A percentile compares a stretch with the other conserved stretches of the same genome.
phyloP scores from a whole-genome alignment of 2,113 vertebrate genomes.

The Pterocles gutturalis region DNA sequence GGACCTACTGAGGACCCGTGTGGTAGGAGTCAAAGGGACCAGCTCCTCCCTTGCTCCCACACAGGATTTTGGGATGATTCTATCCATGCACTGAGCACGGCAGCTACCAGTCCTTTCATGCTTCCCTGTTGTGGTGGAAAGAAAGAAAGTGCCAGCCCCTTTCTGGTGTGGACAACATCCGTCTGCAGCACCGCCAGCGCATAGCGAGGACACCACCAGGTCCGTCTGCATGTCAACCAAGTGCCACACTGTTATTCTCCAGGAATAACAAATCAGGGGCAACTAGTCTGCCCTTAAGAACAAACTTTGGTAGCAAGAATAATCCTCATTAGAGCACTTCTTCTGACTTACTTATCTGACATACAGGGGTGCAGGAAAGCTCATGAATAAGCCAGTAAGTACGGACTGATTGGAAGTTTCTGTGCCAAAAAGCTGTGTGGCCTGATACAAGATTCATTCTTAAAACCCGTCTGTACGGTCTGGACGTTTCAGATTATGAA shows the following conservation, averaged over 20 bases:
- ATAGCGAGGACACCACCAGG: fast-evolving
- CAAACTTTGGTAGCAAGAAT: background rate
- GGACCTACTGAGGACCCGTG: fast-evolving
- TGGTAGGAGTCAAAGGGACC: background rate
- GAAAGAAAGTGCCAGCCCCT: fast-evolving
- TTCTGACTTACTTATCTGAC: background rate
- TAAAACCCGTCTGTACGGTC: background rate
- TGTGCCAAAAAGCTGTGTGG: background rate
- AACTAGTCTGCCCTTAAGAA: background rate
- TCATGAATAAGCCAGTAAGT: background rate
- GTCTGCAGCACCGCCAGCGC: background rate
- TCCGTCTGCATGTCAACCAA: background rate
- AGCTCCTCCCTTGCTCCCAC: background rate
- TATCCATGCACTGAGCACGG: fast-evolving
- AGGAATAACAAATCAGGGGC: background rate
- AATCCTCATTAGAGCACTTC: background rate
- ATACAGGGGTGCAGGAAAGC: background rate
- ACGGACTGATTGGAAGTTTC: background rate
- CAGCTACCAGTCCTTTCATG: background rate
- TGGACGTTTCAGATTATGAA: background rate
- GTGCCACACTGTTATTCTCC: background rate
- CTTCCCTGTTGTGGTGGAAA: background rate
- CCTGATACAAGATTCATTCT: background rate
- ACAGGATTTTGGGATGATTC: background rate
- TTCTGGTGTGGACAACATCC: background rate